phyloP scores from a whole-genome alignment of 1,140 invertebrate species.

The Trypoxylus dichotomus region DNA sequence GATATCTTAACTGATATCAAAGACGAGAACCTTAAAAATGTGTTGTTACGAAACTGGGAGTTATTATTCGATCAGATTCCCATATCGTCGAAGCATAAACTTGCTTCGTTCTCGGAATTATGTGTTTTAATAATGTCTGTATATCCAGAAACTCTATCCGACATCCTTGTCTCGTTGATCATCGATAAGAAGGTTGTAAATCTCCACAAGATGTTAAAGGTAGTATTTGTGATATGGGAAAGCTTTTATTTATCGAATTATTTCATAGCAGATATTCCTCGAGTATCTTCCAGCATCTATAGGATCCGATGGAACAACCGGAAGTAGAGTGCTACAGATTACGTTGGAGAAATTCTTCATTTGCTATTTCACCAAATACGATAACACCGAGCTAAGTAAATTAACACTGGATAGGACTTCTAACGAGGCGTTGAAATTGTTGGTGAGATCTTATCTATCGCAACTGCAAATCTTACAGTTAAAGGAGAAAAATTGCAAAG shows the following conservation, averaged over 20 bases:
- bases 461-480: conserved; percentile 53
- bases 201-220: conserved; percentile 59
- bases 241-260: background rate
- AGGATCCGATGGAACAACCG: conserved; percentile 58
- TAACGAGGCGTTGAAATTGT: conserved; percentile 58
- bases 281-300: conserved; percentile 62
- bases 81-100: conserved; percentile 45
- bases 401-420: conserved; percentile 55
- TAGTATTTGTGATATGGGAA: background rate
- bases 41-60: conserved; percentile 56
- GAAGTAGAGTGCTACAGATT: conserved; percentile 58
- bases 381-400: conserved; percentile 42
- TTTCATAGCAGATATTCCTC: conserved; percentile 52
- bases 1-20: conserved; percentile 54
- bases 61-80: conserved; percentile 57
- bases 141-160: conserved; percentile 55
- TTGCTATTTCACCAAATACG: conserved; percentile 50
- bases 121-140: conserved; percentile 57
- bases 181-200: conserved; percentile 54
- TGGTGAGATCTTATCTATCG: conserved; percentile 60
- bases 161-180: conserved; percentile 54
- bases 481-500: conserved; percentile 37
- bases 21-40: conserved; percentile 45
- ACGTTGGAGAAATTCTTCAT: conserved; percentile 60
- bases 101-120: conserved; percentile 60